Conservation (phyloP, 2,888 invertebrate species). For the Onchidella celtica region DNA sequence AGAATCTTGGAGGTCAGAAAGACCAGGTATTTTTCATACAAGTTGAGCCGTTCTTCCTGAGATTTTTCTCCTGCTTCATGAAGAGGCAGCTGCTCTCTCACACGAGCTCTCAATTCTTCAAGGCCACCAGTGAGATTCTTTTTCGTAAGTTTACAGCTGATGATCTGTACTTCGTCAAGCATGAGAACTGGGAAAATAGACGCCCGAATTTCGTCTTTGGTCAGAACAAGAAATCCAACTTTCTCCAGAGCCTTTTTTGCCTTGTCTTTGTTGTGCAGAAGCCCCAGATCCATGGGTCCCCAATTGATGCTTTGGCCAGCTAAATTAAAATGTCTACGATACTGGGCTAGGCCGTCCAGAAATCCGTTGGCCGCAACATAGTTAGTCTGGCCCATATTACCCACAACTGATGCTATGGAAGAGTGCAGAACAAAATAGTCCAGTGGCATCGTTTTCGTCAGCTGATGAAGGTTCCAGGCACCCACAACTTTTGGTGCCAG, state of each 20-base stretch:
- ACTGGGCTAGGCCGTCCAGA: constrained; percentile 63
- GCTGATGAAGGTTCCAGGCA: constrained; percentile 66
- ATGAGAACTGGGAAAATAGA: too few relatives aligned
- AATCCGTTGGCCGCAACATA: constrained; percentile 71
- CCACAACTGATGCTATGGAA: constrained; percentile 65
- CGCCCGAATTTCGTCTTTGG: constrained; percentile 52
- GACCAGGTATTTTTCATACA: constrained; percentile 56
- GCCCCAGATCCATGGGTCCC: constrained; percentile 66
- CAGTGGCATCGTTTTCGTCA: constrained; percentile 54
- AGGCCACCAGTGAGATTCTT: too few relatives aligned
- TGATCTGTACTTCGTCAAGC: too few relatives aligned
- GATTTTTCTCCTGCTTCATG: too few relatives aligned
- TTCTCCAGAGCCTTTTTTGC: constrained; percentile 35
- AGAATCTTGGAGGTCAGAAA: too few relatives aligned
- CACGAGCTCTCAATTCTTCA: too few relatives aligned
- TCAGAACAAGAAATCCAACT: constrained; percentile 49
- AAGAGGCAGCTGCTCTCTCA: too few relatives aligned
- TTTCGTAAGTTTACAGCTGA: too few relatives aligned
- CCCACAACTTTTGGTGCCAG: too few relatives aligned
- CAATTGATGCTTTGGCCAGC: constrained; percentile 67
- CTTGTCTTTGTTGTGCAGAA: constrained; percentile 50
- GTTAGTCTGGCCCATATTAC: constrained; percentile 65
- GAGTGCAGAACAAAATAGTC: constrained; percentile 70
- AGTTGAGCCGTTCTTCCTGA: too few relatives aligned
- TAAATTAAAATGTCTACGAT: constrained; percentile 57